Base-by-base conservation (phyloP, 2,888 invertebrate species). In the Lepidocyrtoides sp. region DNA sequence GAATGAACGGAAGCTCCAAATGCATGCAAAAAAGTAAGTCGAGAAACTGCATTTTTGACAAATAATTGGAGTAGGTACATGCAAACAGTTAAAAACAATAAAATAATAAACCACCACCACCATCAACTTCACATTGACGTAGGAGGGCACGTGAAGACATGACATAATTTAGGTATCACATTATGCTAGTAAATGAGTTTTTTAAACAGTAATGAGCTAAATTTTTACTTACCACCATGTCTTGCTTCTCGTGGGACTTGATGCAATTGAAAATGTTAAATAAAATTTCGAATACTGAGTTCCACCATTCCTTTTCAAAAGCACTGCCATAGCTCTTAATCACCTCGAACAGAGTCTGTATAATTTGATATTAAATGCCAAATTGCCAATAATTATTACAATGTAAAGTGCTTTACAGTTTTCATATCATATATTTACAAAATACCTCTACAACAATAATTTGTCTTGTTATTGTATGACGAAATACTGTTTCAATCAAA, bases 251-350 rank as follows among this genome's bases (percentile, higher is more conserved):
- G 54, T 89, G 75, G 69, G 82, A 86, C 66, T 92, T 92, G 26
- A 92, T 85, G 20, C 57, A 57, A 29, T 87, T 85, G 57, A 92
- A 93, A 63, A 93, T 91, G 51, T 72, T 51, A 57, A 92, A 93
- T n/a, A 93, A 77, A 41, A 91, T 77, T 75, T 91, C 86, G 54
- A 92, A 92, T 48, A 93, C 66, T n/a, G 90, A 86, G 20, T 86
- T 86, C 93, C 93, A 93, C 93, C 93, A 93, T 26, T 75, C 79
- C 77, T 66, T 41, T 41, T 92, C 82, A 26, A 93, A 93, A 1
- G 84, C 60, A 10, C 79, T 57, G 44, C 93, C 93, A 63, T 92
- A 92, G n/a, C 51, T 63, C 79, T 93, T 93, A 79, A 93, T 89
- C 66, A 93, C 82, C 17, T 92, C 91, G 66, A 93, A 93, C 66